Base-by-base conservation (phyloP, 2,797 vertebrate genomes). In the Loriculus beryllinus region DNA sequence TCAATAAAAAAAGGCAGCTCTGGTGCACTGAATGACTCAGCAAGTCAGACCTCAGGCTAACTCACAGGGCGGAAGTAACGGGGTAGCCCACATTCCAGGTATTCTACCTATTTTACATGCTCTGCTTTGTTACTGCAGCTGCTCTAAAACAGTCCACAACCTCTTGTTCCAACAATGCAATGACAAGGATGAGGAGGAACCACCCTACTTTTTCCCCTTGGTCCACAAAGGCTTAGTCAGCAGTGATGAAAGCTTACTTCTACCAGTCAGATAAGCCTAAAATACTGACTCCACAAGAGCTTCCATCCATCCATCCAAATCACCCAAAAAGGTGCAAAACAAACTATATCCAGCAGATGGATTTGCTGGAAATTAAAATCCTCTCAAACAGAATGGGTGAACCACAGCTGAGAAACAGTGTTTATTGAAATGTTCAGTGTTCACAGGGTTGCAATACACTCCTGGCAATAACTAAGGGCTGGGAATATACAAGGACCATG, bases 311-410 rank as follows among this genome's bases (percentile, higher is more conserved):
- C 33, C 48, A 60, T 28, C 70, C 26, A 62, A 69, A 86, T 12
- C 40, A 49, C n/a, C 19, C 8, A 2, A 86, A 76, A 95, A 64
- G 21, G 20, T 15, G 14, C 62, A 89, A 67, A 81, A 3, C 43
- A 51, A 91, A 63, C 64, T 63, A 40, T 8, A 91, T 62, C 48
- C 28, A 75, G 45, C 8, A 80, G 86, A 74, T 26, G 29, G 40
- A 94, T 82, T 71, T 86, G 45, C 67, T 82, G n/a, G 37, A 84
- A 93, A 91, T 82, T 64, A 60, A 92, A 82, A 93, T 85, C 56
- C 80, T 62, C 71, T 62, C 47, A 25, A 92, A 88, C 25, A 59
- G 43, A 91, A 84, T 3, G 20, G 52, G 72, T 22, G 68, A 92
- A 69, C 12, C 10, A 15, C 42, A 45, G 72, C 23, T 43, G 35